Conservation (phyloP, 2,113 vertebrate species). For the Corvus moneduloides region DNA sequence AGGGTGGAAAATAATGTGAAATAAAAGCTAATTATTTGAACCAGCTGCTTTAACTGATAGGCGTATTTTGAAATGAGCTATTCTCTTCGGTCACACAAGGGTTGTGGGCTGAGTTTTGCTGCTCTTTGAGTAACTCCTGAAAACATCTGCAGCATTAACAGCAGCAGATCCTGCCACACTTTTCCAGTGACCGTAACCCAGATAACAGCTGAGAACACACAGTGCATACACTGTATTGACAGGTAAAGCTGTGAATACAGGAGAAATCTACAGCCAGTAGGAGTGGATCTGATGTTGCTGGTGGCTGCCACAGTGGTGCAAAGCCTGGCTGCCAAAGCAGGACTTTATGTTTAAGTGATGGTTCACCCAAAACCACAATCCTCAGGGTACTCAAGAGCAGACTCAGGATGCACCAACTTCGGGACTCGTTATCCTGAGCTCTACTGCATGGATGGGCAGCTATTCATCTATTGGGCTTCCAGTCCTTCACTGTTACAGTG, state of each 20-base stretch:
- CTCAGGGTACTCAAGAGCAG: neutral
- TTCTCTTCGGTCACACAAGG: neutral
- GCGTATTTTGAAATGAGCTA: neutral
- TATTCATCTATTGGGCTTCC: neutral
- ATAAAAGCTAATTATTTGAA: neutral
- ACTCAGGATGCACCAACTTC: neutral
- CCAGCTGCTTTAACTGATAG: neutral
- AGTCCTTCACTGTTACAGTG: neutral
- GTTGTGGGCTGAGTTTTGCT: neutral
- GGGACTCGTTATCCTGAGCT: neutral
- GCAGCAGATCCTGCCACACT: neutral
- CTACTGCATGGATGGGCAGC: neutral
- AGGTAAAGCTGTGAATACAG: neutral
- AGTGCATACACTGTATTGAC: rapidly evolving
- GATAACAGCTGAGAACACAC: neutral
- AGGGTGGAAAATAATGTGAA: conserved; percentile 32
- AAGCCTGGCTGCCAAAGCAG: neutral
- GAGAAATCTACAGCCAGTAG: neutral
- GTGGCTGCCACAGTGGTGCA: too few species aligned
- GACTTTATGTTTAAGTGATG: neutral
- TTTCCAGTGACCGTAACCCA: neutral
- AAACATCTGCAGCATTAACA: neutral
- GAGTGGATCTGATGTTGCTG: rapidly evolving
- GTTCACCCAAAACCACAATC: neutral
- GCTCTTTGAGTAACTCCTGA: neutral